Evolutionary conservation across 2,888 invertebrate genomes (phyloP), one percentile per base, ranked within the genome.

Genomic region (Cremastinae sp.): DNA sequence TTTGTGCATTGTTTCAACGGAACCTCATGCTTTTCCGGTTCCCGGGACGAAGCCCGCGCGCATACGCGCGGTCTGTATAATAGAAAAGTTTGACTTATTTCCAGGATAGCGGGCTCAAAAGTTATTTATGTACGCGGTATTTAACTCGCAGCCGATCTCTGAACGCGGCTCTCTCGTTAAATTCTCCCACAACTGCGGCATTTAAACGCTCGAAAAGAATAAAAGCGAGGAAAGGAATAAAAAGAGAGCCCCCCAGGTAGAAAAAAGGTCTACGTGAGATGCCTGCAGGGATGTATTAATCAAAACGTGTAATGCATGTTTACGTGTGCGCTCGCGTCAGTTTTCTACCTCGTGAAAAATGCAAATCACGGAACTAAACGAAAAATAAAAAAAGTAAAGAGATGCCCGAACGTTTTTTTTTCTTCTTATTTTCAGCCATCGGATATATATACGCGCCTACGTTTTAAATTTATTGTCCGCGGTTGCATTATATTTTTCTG

Each of bases 91-190:
- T n/a, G n/a, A n/a, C n/a, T n/a, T n/a, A 51, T 34, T 47, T 16
- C 43, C 49, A 53, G 58, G 56, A 43, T 73, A 61, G 51, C 14
- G n/a, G 41, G 12, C 41, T 10, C 41, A 71, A 75, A 75, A 72
- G 72, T 75, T 75, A 75, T 75, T 75, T 75, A 75, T 75, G 66
- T 64, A 72, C n/a, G n/a, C 58, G 58, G 51, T 58, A 72, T 75
- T 72, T 72, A 75, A 75, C 66, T 64, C 45, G n/a, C 47, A 45
- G 36, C 61, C 54, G 45, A 61, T 70, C 61, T 38, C 53, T n/a
- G 10, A 10, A 41, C 61, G 58, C 34, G 53, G 12, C 10, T 36
- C 49, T 14, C 71, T 66, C 58, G 53, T 62, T 36, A 65, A 51
- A 65, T 22, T 16, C 66, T n/a, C 14, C n/a, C 28, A 14, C 12